Base-by-base conservation (phyloP, 2,797 vertebrate genomes). In the Darevskia mixta region DNA sequence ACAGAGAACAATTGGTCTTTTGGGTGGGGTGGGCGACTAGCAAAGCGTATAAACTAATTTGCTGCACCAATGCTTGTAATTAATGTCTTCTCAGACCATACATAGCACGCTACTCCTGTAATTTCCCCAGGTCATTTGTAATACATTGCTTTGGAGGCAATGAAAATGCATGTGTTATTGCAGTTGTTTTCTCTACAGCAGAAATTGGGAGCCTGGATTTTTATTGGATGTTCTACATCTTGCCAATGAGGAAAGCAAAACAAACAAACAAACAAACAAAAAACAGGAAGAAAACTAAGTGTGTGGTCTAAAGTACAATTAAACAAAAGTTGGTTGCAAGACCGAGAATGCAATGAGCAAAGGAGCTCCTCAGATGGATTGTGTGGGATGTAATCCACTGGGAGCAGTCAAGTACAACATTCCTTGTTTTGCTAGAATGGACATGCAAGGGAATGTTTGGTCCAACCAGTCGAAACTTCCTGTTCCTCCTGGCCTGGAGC, bases 41-140 rank as follows among this genome's bases (percentile, higher is more conserved):
- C 88, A 93, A 95, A 69, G 90, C 93, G 41, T 94, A 85, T 93
- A 93, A 96, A 93, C 85, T 95, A 94, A 95, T 95, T 95, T 96
- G 91, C 72, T 94, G 90, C 91, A 92, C 77, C 87, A 82, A 66
- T 93, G 92, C 32, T 79, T 93, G 80, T 94, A 95, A 95, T 94
- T 94, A 94, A 95, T 94, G 88, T 82, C 88, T 89, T 92, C 93
- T 93, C 76, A 86, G 83, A 91, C 93, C 88, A 85, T 87, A 45
- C 61, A 83, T 83, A 91, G 64, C 78, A 86, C 5, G 88, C 89
- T 87, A 91, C 77, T 94, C 87, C 66, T 95, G 84, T 92, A 95
- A 93, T 94, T 95, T 94, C 93, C 90, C 90, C 83, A 92, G 79
- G 86, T 66, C 84, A 90, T 77, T 80, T 89, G 29, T 86, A 89